Evolutionary conservation across 2,888 invertebrate species (phyloP).

Genomic region (Thalpophila matura): DNA sequence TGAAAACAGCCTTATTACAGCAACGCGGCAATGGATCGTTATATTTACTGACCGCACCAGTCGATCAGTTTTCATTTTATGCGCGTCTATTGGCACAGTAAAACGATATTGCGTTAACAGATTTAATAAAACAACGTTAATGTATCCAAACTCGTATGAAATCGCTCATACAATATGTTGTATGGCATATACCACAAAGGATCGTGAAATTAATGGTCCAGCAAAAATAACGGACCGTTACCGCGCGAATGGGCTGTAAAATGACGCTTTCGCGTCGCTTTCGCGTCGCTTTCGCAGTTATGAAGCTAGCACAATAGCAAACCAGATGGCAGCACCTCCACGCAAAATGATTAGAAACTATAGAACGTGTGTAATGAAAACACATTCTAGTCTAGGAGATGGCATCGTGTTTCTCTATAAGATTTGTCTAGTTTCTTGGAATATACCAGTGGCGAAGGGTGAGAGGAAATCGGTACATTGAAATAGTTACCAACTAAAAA

Average conservation of each 20-base stretch:
- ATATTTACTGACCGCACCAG: too few species aligned
- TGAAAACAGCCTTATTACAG: too few species aligned
- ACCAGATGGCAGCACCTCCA: slow-evolving; percentile 15
- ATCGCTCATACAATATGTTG: slow-evolving; percentile 18
- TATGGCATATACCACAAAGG: slow-evolving; percentile 6
- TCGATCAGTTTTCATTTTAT: not conserved
- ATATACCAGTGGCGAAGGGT: too few species aligned
- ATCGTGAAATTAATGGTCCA: slow-evolving; percentile 38
- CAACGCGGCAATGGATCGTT: too few species aligned
- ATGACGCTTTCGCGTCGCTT: too few species aligned
- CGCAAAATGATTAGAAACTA: not conserved
- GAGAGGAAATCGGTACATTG: too few species aligned
- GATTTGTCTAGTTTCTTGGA: too few species aligned
- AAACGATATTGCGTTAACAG: not conserved
- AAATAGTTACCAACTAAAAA: too few species aligned
- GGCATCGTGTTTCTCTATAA: too few species aligned
- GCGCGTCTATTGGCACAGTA: not conserved
- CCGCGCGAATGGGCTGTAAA: slow-evolving; percentile 35
- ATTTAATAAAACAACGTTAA: slow-evolving; percentile 5
- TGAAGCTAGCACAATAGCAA: not conserved
- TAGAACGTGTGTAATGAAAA: not conserved
- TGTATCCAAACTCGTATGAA: slow-evolving; percentile 3
- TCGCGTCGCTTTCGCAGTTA: slow-evolving; percentile 1
- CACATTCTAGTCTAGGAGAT: not conserved
- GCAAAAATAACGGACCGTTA: slow-evolving; percentile 5